phyloP scores from a whole-genome alignment of 2,113 vertebrate genomes.

The Danionella cerebrum region DNA sequence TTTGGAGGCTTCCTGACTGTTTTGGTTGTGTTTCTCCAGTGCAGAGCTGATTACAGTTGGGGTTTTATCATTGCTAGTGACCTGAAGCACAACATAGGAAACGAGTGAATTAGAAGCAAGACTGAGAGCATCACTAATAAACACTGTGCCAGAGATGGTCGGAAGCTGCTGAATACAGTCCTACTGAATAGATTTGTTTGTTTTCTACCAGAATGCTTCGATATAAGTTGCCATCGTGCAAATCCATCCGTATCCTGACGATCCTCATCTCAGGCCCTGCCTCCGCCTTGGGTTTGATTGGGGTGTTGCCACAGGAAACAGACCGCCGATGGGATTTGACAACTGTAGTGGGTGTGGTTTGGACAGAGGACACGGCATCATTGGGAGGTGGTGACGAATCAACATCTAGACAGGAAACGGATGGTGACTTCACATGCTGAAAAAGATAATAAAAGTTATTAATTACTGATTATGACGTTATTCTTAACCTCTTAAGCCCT shows the following conservation, averaged over 20 bases:
- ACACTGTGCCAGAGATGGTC: not conserved
- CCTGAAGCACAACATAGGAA: conserved; percentile 54
- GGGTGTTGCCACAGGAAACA: conserved; percentile 76
- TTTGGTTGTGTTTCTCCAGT: conserved; percentile 82
- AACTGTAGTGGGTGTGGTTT: conserved; percentile 57
- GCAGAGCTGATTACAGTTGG: conserved; percentile 75
- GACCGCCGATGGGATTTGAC: conserved; percentile 82
- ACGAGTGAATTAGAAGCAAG: conserved; percentile 8
- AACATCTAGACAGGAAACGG: conserved; percentile 78
- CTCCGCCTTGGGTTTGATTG: conserved; percentile 35
- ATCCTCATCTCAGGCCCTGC: conserved; percentile 71
- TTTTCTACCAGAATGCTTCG: conserved; percentile 78
- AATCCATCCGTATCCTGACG: conserved; percentile 79
- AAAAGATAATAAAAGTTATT: not conserved
- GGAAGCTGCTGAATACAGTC: not conserved
- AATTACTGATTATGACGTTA: not conserved
- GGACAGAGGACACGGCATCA: conserved; percentile 50
- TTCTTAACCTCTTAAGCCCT: too few species aligned
- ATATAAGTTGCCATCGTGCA: conserved; percentile 81
- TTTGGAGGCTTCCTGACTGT: conserved; percentile 59
- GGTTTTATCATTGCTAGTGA: conserved; percentile 85
- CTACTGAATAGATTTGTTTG: not conserved
- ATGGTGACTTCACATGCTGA: conserved; percentile 80
- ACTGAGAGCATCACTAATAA: not conserved
- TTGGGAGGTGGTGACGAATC: conserved; percentile 52